A percentile compares a stretch with the other conserved stretches of the same genome.
phyloP scores from a whole-genome alignment of 2,888 invertebrate species.

The Mylabris sibirica region DNA sequence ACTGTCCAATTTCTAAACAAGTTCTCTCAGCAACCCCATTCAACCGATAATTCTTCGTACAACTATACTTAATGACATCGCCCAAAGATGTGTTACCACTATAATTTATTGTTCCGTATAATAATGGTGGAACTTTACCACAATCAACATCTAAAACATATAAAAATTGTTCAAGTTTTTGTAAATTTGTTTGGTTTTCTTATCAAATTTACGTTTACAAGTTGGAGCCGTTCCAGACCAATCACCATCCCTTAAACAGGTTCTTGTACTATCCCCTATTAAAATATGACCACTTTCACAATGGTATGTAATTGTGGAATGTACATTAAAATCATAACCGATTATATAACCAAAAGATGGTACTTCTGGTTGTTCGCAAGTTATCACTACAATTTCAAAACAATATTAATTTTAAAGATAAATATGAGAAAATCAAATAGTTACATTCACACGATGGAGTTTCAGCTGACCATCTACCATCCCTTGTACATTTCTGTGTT shows the following conservation, averaged over 20 bases:
- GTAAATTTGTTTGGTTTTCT: neutral
- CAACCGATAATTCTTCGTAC: constrained; percentile 80
- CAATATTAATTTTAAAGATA: neutral
- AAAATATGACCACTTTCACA: constrained; percentile 86
- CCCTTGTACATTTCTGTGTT: constrained; percentile 76
- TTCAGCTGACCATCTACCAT: constrained; percentile 87
- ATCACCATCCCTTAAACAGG: constrained; percentile 79
- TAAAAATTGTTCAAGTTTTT: neutral
- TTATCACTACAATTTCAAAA: constrained; percentile 70
- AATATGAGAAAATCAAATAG: constrained; percentile 43
- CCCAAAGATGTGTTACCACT: constrained; percentile 80
- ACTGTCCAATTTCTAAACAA: constrained; percentile 78
- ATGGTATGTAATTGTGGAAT: constrained; percentile 86
- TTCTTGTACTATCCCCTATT: constrained; percentile 73
- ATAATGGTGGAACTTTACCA: constrained; percentile 80
- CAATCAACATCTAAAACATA: constrained; percentile 80
- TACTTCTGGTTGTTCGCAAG: constrained; percentile 86
- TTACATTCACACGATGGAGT: constrained; percentile 86
- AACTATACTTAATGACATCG: constrained; percentile 81
- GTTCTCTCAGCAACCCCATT: constrained; percentile 76
- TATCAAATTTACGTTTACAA: constrained; percentile 76
- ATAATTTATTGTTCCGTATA: constrained; percentile 80
- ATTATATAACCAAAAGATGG: constrained; percentile 87
- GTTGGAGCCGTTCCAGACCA: constrained; percentile 84
- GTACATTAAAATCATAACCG: constrained; percentile 88